These are phyloP conservation scores for Cephalopholis sonnerati DNA, from an alignment of 2,113 vertebrate genomes.

Conservation along the genomic window DNA sequence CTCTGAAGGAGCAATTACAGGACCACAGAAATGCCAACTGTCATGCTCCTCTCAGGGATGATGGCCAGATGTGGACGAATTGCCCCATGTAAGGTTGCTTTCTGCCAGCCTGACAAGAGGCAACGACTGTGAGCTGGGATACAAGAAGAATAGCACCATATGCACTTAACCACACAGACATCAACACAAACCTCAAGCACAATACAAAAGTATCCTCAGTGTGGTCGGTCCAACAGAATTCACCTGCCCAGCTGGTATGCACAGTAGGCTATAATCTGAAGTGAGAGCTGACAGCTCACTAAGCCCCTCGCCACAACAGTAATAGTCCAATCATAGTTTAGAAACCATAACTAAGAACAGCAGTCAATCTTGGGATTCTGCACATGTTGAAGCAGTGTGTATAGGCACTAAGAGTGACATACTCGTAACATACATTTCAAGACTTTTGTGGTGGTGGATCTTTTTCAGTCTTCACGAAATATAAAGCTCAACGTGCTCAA, in stretches of 20 bases:
- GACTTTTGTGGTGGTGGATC: no score
- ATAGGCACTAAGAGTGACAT: no score
- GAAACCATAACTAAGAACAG: neutral
- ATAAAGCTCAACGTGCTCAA: no score
- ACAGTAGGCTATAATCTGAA: neutral
- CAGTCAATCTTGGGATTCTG: neutral
- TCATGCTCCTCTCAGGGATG: conserved; percentile 60
- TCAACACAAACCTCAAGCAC: conserved; percentile 1
- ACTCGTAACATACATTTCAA: no score
- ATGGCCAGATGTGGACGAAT: conserved; percentile 50
- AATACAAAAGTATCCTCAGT: neutral
- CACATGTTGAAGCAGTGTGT: neutral
- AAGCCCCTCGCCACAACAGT: neutral
- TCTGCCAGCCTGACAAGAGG: conserved; percentile 11
- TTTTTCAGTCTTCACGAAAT: no score
- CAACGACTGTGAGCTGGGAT: neutral
- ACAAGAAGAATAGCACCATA: neutral
- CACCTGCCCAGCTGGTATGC: neutral
- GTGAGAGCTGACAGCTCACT: neutral
- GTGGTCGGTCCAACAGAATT: neutral
- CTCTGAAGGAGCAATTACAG: conserved; percentile 62
- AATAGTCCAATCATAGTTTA: neutral
- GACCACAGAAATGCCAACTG: conserved; percentile 68
- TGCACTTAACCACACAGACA: neutral
- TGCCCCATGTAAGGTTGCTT: conserved; percentile 19